Base-by-base conservation (phyloP, 2,797 vertebrate genomes). In the Acanthopagrus latus region DNA sequence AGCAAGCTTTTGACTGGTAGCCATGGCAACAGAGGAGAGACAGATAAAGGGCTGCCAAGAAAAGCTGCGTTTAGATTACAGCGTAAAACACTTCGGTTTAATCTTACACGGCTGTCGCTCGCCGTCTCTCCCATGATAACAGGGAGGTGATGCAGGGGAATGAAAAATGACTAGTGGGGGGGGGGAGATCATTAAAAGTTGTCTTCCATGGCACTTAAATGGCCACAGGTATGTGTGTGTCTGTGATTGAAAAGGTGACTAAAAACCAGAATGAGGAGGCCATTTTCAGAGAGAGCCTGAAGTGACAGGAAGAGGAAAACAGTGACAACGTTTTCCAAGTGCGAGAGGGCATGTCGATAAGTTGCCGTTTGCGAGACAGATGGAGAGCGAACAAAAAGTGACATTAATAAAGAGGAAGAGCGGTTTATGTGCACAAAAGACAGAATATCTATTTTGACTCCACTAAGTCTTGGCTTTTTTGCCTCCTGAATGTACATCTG, bases 1-100 rank as follows among this genome's bases (percentile, higher is more conserved):
- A 86, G 92, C 78, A 89, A 83, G 92, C 93, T 92, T 95, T 94
- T 94, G 82, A 93, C 80, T 65, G 67, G 93, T 94, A 80, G 84
- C 88, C 91, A 94, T 95, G 87, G 93, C 85, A 95, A 95, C 94
- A 88, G 82, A 81, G 75, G 51, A 84, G 82, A 86, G 86, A 75
- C 84, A 86, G 93, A 95, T 93, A 93, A 92, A 91, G 78, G 77
- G 71, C 86, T 85, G 88, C 88, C 91, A 91, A 94, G 87, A 87
- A 92, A 91, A 91, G 82, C 71, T 63, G 64, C 58, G 79, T 90
- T 90, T 74, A 89, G 88, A 94, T 93, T 89, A 93, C 63, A 80
- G 62, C 25, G 46, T 72, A 83, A 85, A 89, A 90, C 79, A 80
- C 78, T 82, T 91, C 84, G 85, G 76, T 90, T 91, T 90, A 74